phyloP scores from a whole-genome alignment of 2,113 vertebrate genomes.

The Passer domesticus region DNA sequence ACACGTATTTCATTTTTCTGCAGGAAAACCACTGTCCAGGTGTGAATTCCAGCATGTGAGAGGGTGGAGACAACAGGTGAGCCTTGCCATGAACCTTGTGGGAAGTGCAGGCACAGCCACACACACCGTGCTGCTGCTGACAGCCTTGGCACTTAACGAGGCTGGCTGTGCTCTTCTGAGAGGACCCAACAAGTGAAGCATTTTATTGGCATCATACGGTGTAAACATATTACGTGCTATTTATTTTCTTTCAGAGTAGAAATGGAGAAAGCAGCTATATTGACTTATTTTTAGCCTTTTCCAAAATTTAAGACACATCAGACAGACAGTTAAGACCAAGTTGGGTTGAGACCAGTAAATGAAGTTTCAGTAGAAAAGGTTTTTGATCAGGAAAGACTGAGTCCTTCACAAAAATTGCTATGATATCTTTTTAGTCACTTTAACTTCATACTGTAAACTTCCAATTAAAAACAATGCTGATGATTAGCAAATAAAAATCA shows the following conservation, averaged over 20 bases:
- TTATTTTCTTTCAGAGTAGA: neutral
- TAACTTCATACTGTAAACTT: neutral
- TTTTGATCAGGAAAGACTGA: neutral
- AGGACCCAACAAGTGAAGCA: neutral
- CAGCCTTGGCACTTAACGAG: neutral
- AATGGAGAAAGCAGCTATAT: neutral
- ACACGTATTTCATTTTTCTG: fast-evolving
- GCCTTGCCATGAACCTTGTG: neutral
- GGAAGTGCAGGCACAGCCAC: neutral
- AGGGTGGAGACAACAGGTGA: neutral
- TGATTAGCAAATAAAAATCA: neutral
- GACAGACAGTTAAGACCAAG: neutral
- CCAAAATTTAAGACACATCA: neutral
- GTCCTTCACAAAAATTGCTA: neutral
- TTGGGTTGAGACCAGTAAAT: neutral
- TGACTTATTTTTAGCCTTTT: neutral
- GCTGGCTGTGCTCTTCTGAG: neutral
- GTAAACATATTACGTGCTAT: neutral
- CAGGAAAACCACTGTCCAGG: neutral
- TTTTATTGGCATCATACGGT: neutral
- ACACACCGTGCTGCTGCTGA: neutral
- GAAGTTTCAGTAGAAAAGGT: neutral
- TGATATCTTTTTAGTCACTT: neutral
- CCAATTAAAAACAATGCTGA: neutral
- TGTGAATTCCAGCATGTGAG: fast-evolving